phyloP scores from a whole-genome alignment of 1,140 invertebrate species.

The Protaetia brevitarsis region DNA sequence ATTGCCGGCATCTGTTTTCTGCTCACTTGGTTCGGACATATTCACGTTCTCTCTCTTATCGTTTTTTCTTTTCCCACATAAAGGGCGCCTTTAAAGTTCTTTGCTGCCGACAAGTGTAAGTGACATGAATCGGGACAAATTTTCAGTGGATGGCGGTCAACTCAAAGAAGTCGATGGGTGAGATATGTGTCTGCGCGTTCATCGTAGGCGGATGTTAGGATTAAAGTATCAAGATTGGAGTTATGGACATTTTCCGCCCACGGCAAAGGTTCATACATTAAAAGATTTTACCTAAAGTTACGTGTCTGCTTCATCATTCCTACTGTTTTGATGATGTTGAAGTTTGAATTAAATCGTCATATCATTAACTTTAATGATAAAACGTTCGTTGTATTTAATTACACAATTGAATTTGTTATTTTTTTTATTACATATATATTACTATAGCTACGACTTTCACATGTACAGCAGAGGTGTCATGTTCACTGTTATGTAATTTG shows the following conservation, averaged over 20 bases:
- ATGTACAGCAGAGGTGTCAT: too few relatives aligned
- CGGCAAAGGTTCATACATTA: not conserved
- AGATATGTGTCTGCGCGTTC: not conserved
- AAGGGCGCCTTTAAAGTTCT: not conserved
- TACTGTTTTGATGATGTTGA: too few relatives aligned
- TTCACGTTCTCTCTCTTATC: not conserved
- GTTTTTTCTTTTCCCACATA: not conserved
- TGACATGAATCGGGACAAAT: constrained; percentile 3
- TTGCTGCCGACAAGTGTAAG: not conserved
- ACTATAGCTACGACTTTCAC: too few relatives aligned
- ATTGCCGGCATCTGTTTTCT: constrained; percentile 8
- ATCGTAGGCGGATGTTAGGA: not conserved
- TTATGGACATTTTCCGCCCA: not conserved
- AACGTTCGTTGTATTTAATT: too few relatives aligned
- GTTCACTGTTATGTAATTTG: too few relatives aligned
- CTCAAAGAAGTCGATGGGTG: not conserved
- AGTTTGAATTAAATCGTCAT: too few relatives aligned
- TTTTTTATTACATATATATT: too few relatives aligned
- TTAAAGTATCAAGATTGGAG: not conserved
- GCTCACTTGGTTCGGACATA: not conserved
- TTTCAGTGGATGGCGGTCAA: constrained; percentile 11
- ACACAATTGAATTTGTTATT: too few relatives aligned
- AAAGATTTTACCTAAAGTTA: too few relatives aligned
- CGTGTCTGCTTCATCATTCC: too few relatives aligned
- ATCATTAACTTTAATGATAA: too few relatives aligned